Percentiles rank a stretch among this genome's conserved stretches.
Evolutionary conservation across 2,113 vertebrate species (phyloP).

Genomic region (Lota lota): DNA sequence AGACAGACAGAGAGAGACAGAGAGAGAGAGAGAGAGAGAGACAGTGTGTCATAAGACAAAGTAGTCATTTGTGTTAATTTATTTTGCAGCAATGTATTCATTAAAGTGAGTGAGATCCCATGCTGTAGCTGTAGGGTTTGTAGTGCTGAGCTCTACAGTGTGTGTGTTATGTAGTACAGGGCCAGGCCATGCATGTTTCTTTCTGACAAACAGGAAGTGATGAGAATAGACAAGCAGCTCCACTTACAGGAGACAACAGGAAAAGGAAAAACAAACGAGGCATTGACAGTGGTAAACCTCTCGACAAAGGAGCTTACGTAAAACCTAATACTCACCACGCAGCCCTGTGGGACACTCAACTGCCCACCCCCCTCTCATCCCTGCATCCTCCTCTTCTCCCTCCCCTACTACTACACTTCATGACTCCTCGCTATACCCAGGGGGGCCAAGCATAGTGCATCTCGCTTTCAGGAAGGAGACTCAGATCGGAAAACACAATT

Average conservation of each 20-base stretch:
- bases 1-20: not conserved
- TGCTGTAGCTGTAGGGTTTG: too few relatives aligned
- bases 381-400: constrained; percentile 8
- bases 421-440: not conserved
- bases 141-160: too few relatives aligned
- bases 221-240: constrained; percentile 17
- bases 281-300: constrained; percentile 4
- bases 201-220: not conserved
- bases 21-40: constrained; percentile 12
- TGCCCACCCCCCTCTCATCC: not conserved
- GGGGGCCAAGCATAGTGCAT: constrained; percentile 33
- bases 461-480: constrained; percentile 54
- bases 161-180: not conserved
- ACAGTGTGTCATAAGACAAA: constrained; percentile 21
- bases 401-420: constrained; percentile 25
- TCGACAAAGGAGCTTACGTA: constrained; percentile 17
- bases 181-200: not conserved
- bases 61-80: too few relatives aligned
- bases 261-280: not conserved
- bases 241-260: constrained; percentile 25
- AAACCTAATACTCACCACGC: constrained; percentile 21
- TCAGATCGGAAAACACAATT: constrained; percentile 41
- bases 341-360: constrained; percentile 7
- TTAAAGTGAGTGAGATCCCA: too few relatives aligned
- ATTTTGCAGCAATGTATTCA: too few relatives aligned